A percentile compares a stretch with the other conserved stretches of the same genome.
Conservation (phyloP, 2,888 invertebrate species). For the Drosophila paracracens region DNA sequence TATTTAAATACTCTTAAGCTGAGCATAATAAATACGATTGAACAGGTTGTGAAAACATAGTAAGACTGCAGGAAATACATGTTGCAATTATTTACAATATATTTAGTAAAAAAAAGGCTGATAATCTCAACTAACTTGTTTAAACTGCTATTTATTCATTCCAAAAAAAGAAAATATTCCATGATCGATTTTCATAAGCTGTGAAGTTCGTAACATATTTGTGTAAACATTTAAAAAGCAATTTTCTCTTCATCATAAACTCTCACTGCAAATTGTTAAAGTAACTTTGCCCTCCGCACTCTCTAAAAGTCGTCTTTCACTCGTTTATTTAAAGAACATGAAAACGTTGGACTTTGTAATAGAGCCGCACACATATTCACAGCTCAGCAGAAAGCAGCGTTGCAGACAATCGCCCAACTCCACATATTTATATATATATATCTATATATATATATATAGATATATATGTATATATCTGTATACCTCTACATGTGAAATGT, state of each 20-base stretch:
- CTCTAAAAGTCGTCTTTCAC: slow-evolving; percentile 29
- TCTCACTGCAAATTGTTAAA: slow-evolving; percentile 43
- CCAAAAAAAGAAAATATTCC: not conserved
- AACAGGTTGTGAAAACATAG: not conserved
- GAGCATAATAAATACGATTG: not conserved
- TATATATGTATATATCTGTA: slow-evolving; percentile 8
- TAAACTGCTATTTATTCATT: not conserved
- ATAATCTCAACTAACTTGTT: not conserved
- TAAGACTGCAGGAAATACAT: not conserved
- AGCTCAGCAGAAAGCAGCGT: slow-evolving; percentile 16
- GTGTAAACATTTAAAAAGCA: slow-evolving; percentile 20
- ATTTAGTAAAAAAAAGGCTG: not conserved
- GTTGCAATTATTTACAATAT: not conserved
- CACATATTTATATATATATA: slow-evolving; percentile 11
- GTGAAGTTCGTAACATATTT: slow-evolving; percentile 2
- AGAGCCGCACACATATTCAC: slow-evolving; percentile 28
- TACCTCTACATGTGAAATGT: slow-evolving; percentile 43
- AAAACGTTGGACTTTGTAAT: slow-evolving; percentile 47
- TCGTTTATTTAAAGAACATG: slow-evolving; percentile 65
- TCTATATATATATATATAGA: not conserved
- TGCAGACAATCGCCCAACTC: slow-evolving; percentile 52
- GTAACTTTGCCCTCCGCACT: not conserved
- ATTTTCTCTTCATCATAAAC: slow-evolving; percentile 14
- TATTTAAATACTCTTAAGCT: not conserved
- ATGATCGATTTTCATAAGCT: not conserved